Evolutionary conservation across 2,888 invertebrate genomes (phyloP), one percentile per base, ranked within the genome.

Genomic region (Tribolium freemani): DNA sequence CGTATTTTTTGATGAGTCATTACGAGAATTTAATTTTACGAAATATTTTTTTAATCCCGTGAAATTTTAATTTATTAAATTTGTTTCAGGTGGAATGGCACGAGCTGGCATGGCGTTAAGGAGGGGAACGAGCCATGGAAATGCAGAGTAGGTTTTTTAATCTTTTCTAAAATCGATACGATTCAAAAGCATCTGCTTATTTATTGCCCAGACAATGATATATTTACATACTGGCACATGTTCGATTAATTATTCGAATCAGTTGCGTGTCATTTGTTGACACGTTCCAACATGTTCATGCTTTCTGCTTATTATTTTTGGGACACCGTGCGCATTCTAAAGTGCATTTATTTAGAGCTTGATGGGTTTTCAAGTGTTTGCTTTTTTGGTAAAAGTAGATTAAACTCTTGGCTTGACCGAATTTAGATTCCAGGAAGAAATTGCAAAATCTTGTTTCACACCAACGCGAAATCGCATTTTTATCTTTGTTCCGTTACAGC

Each of bases 21-120:
- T 63, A 20, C 20, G 63, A 51, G 30, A 26, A 26, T 50, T 45
- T 60, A 45, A 30, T 63, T 51, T n/a, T 48, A 48, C 13, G 10
- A 16, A 26, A 31, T 16, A 48, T 63, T 63, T 63, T 46, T 31
- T 26, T 53, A 21, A n/a, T 9, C 44, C 44, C 16, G 44, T 30
- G 20, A 20, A 54, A 38, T 38, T 38, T 38, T 38, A 38, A 38
- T 38, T 8, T 8, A 38, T 66, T 50, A 8, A 57, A 53, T 73
- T 81, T 80, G 71, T 84, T 84, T 56, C 80, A 85, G 85, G 89
- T 90, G 90, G 90, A 89, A 93, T 93, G 93, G 92, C 93, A 88
- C 91, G 91, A 88, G 91, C 92, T 89, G 92, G 92, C 86, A 92
- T 92, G 90, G 86, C 86, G 80, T 90, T 92, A 88, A 92, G 92